Conservation (phyloP, 2,888 invertebrate species). For the Macrophya alboannulata region DNA sequence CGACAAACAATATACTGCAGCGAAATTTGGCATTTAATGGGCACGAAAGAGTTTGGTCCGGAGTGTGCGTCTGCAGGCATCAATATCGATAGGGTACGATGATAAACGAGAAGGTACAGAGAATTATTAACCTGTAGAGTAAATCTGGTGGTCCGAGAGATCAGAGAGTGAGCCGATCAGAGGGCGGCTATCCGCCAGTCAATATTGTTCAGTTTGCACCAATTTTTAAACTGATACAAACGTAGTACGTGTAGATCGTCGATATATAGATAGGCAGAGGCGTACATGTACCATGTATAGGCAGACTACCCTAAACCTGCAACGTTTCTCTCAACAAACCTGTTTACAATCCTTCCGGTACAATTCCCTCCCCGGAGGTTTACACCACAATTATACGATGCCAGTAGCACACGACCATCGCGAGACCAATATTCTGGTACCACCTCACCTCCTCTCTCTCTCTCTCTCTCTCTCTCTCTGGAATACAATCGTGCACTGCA, state of each 20-base stretch:
- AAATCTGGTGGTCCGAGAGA: slow-evolving; percentile 36
- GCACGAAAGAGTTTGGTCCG: neutral
- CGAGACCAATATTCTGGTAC: neutral
- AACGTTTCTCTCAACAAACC: slow-evolving; percentile 26
- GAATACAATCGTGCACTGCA: too few relatives aligned
- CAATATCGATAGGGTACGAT: neutral
- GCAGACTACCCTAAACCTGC: slow-evolving; percentile 8
- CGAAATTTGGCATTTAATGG: too few relatives aligned
- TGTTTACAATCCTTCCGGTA: slow-evolving; percentile 26
- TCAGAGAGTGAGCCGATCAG: slow-evolving; percentile 48
- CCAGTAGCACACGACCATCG: neutral
- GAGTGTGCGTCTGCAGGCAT: neutral
- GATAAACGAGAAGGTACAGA: slow-evolving; percentile 27
- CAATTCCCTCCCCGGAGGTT: slow-evolving; percentile 22
- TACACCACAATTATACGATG: slow-evolving; percentile 19
- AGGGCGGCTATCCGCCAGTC: slow-evolving; percentile 27
- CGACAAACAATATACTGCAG: neutral
- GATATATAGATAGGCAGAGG: neutral
- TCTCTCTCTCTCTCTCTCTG: too few relatives aligned
- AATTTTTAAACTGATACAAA: slow-evolving; percentile 17
- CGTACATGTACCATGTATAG: neutral
- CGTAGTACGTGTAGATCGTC: neutral
- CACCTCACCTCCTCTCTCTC: neutral
- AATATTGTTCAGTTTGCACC: slow-evolving; percentile 44
- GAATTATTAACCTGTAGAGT: slow-evolving; percentile 44